Evolutionary conservation across 1,140 invertebrate species (phyloP), one percentile per base, ranked within the genome.

Genomic region (Rhyacophila brunnea): DNA sequence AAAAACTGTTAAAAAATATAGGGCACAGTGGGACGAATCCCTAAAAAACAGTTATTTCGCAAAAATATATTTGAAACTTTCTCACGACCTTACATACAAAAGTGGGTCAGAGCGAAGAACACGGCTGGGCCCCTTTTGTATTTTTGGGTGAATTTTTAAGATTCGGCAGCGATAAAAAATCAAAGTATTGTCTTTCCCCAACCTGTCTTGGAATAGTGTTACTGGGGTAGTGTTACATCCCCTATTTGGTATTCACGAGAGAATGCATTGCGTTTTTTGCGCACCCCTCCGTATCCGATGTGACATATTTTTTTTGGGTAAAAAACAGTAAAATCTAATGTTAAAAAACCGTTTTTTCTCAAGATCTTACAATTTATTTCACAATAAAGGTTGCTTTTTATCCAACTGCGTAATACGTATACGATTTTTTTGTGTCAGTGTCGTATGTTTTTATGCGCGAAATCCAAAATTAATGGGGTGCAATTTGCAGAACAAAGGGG

Each of bases 201-300:
- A 65, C 62, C 62, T 65, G 62, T 54, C 43, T 43, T 40, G 11
- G 53, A 58, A 56, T 34, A 43, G 53, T 54, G 62, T 58, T 54
- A 65, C 58, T 65, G 58, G 62, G 62, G 62, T 65, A 65, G 62
- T 65, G 62, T 65, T 65, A 65, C 62, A 65, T 57, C 58, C 58
- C 62, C 58, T 64, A 38, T 42, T 60, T 60, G 53, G 47, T 55
- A 64, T 64, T 64, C 62, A 64, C 46, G 40, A 49, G 45, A 58
- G 45, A 63, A 32, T 64, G 53, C 55, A 58, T 43, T 56, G 45
- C 50, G 28, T 64, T 61, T 56, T 57, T 60, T 51, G 35, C 45
- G 40, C 54, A n/a, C 50, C 54, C 55, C 56, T 63, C 49, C 50
- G 19, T n/a, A 51, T 51, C 6, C 34, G 54, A 40, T 51, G 61